Percentiles rank a stretch among this genome's conserved stretches.
Evolutionary conservation across 1,140 invertebrate species (phyloP).

Genomic region (Nylanderia fulva): DNA sequence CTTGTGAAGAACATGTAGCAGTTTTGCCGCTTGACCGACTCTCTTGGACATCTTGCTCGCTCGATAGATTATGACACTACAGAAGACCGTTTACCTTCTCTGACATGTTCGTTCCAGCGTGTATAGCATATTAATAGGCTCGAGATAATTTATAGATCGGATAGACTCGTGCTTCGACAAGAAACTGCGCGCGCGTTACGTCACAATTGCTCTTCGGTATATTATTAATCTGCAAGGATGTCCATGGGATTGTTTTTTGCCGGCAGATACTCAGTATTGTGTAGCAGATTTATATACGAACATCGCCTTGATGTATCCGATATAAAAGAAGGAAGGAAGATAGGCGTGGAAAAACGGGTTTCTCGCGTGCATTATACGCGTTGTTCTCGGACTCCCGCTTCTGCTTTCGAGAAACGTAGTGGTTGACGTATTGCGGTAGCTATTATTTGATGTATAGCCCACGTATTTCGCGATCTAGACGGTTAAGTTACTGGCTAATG

Average conservation of each 20-base stretch:
- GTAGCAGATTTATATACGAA: constrained; percentile 4
- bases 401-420: constrained; percentile 38
- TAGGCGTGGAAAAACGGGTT: constrained; percentile 13
- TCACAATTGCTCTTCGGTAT: background rate
- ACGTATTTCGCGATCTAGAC: constrained; percentile 1
- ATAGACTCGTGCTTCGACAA: background rate
- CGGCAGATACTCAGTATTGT: background rate
- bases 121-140: constrained; percentile 16
- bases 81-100: background rate
- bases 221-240: constrained; percentile 28
- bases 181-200: constrained; percentile 24
- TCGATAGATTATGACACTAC: background rate
- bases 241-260: constrained; percentile 19
- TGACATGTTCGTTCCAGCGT: constrained; percentile 15
- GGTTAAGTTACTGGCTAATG: constrained; percentile 8
- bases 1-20: background rate
- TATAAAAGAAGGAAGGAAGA: background rate
- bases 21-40: background rate
- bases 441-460: constrained; percentile 54
- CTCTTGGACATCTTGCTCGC: background rate
- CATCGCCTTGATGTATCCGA: background rate
- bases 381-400: constrained; percentile 4
- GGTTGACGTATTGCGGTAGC: constrained; percentile 38
- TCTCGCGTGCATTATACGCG: constrained; percentile 1
- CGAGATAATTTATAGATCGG: constrained; percentile 38